These are phyloP conservation scores for Platypus cylindrus DNA, from an alignment of 2,888 invertebrate species.

Conservation along the genomic window DNA sequence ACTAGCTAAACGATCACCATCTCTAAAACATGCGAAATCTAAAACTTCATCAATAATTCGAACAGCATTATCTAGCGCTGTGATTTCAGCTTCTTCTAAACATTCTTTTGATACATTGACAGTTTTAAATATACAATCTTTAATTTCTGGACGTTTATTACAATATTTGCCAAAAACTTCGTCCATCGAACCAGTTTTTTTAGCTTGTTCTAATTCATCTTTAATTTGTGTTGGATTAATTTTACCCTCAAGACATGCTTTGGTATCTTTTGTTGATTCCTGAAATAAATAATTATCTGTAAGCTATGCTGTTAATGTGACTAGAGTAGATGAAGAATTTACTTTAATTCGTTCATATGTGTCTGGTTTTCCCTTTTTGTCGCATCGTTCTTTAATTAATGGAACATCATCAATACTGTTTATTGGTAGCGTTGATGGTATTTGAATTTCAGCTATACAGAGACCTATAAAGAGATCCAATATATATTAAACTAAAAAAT, in stretches of 20 bases:
- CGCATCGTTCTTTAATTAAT: slow-evolving; percentile 34
- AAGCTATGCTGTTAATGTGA: neutral
- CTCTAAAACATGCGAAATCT: slow-evolving; percentile 41
- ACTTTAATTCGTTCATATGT: slow-evolving; percentile 31
- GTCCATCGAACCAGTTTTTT: slow-evolving; percentile 39
- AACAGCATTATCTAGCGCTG: slow-evolving; percentile 33
- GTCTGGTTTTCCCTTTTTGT: slow-evolving; percentile 32
- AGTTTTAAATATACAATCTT: slow-evolving; percentile 35
- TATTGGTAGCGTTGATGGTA: slow-evolving; percentile 19
- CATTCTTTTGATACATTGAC: slow-evolving; percentile 35
- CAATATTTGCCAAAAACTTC: slow-evolving; percentile 43
- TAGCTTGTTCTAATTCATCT: slow-evolving; percentile 39
- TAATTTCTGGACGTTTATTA: slow-evolving; percentile 34
- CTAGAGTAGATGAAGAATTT: slow-evolving; percentile 4
- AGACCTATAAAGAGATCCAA: slow-evolving; percentile 12
- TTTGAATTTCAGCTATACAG: slow-evolving; percentile 18
- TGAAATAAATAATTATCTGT: slow-evolving; percentile 11
- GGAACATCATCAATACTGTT: slow-evolving; percentile 31
- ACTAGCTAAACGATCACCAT: slow-evolving; percentile 46
- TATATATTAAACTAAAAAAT: neutral
- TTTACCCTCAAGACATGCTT: slow-evolving; percentile 44
- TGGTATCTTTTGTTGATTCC: slow-evolving; percentile 30
- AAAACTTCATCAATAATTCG: slow-evolving; percentile 38
- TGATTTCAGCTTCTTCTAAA: slow-evolving; percentile 35
- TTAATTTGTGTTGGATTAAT: slow-evolving; percentile 46